Base-by-base conservation (phyloP, 2,888 invertebrate genomes). In the Acrobasis consociella region DNA sequence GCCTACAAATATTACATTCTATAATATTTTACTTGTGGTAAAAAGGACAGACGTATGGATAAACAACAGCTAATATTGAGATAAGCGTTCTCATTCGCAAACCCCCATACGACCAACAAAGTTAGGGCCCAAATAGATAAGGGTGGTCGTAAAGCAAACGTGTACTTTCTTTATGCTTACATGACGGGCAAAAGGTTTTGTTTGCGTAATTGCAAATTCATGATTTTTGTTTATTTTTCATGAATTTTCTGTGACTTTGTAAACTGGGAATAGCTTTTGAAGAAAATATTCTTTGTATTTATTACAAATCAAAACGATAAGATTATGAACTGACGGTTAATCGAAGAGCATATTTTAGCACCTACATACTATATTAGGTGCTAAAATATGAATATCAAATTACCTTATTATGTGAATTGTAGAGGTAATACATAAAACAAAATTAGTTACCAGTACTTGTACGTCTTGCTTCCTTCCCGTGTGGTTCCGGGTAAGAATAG, bases 41-140 rank as follows among this genome's bases (percentile, higher is more conserved):
- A 81, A 83, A 83, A 81, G 80, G 78, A 80, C 81, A 80, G 70
- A 74, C 72, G 59, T 37, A 62, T 58, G 78, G 78, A 81, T 83
- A 83, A 85, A 85, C 85, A 83, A 83, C 81, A 77, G 84, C 82
- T 83, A 82, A 85, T 86, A 86, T 83, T 85, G 79, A 85, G 86
- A 86, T 86, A 86, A 83, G 83, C 70, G 69, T 71, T 73, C 77
- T 69, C 76, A 76, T 82, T 79, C 80, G 72, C 74, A 73, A 77
- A 74, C 78, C 81, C 79, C 78, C 75, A 74, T 78, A 83, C 81
- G 80, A 75, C 78, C 81, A 77, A 76, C 80, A 79, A 81, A 80
- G 78, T 81, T 78, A 73, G 74, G 72, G 69, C 66, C 74, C 69
- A 71, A 68, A 68, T 70, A 82, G 83, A 83, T 85, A 85, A 84